Base-by-base conservation (phyloP, 2,797 vertebrate species). In the Novumbra hubbsi region DNA sequence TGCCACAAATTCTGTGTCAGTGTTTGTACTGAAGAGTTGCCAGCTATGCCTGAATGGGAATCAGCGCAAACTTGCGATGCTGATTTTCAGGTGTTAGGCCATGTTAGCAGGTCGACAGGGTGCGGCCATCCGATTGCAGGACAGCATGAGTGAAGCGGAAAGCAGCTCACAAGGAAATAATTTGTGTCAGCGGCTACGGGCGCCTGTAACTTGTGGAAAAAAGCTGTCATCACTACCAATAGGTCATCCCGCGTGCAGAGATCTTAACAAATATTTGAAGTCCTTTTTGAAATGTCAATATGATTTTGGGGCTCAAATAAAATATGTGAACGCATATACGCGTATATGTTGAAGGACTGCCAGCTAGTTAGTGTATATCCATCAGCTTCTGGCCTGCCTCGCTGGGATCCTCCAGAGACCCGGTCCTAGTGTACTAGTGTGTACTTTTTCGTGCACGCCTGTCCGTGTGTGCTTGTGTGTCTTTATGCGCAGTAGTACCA, bases 281-380 rank as follows among this genome's bases (percentile, higher is more conserved):
- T 88, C 70, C 52, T 75, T 78, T 83, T 74, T 82, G 1, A 45
- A 57, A 57, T 77, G 32, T 34, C 73, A 5, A 69, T 81, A 71
- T 83, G 63, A 78, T 68, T 69, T 41, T 1, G 38, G 6, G 49
- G 11, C 17, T 63, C n/a, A 63, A 5, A 24, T 21, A 34, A 2
- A 34, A 34, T 34, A 34, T 5, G 2, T 34, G 32, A 34, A 34
- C 32, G 32, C 32, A 5, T 34, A 34, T 5, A 34, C 32, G 32
- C 32, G 32, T 34, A 5, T 34, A 5, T 34, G 32, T 5, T 34
- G 5, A 34, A 34, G 50, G 50, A 55, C 50, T 7, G 5, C 16
- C 50, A n/a, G 50, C 50, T n/a, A 55, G 50, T 55, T 55, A 55
- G 52, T 7, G 52, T 21, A 7, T 21, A 19, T 55, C 52, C 19